These are phyloP conservation scores for Synodontis membranacea DNA, from an alignment of 2,113 vertebrate species.

Conservation along the genomic window DNA sequence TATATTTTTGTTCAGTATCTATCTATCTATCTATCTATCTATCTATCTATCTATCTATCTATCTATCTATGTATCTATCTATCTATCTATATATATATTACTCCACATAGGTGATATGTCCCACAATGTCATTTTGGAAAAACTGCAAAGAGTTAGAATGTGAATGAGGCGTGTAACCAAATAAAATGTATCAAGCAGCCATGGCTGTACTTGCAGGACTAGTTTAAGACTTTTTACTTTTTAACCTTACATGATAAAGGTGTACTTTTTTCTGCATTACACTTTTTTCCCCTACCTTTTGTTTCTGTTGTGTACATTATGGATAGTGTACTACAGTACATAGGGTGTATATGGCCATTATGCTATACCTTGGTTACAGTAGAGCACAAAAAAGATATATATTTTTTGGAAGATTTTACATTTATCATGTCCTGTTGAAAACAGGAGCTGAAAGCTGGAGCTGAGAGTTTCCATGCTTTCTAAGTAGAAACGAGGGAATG, in stretches of 20 bases:
- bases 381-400: background rate
- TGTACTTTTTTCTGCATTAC: background rate
- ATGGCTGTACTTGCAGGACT: background rate
- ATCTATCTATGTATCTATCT: too few relatives aligned
- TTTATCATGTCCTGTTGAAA: background rate
- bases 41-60: too few relatives aligned
- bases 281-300: too few relatives aligned
- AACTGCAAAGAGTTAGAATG: background rate
- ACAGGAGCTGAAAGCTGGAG: background rate
- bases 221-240: background rate
- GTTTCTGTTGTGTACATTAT: background rate
- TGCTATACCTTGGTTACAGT: background rate
- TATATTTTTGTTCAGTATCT: too few relatives aligned
- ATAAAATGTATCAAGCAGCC: background rate
- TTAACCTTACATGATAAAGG: background rate
- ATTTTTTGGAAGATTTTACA: too few relatives aligned
- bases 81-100: too few relatives aligned
- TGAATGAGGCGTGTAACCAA: background rate
- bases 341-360: background rate
- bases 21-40: too few relatives aligned
- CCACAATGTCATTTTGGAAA: background rate
- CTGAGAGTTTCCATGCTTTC: too few relatives aligned
- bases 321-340: background rate
- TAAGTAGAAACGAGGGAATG: background rate
- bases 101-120: background rate